A percentile compares a stretch with the other conserved stretches of the same genome.
Conservation (phyloP, 2,797 vertebrate genomes). For the Neopelma chrysocephalum region DNA sequence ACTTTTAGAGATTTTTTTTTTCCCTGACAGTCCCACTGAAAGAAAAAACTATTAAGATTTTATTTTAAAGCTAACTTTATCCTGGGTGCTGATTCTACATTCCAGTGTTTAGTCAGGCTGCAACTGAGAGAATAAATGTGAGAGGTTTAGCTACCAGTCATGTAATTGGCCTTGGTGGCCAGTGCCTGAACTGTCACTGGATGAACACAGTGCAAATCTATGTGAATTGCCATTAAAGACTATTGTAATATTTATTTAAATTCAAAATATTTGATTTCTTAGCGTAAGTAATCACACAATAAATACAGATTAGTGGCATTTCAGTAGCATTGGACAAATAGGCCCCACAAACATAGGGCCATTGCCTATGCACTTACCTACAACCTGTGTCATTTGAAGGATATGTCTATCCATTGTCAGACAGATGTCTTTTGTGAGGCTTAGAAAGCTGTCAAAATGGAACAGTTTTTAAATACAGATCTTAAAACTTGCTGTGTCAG, state of each 20-base stretch:
- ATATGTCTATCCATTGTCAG: neutral
- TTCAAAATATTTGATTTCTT: neutral
- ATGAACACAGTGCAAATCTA: neutral
- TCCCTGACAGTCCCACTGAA: neutral
- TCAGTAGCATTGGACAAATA: neutral
- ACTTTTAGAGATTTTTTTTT: neutral
- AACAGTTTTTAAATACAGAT: neutral
- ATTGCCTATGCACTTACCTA: neutral
- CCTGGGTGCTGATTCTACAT: neutral
- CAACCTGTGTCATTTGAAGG: neutral
- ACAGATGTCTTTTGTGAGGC: neutral
- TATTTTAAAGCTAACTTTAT: neutral
- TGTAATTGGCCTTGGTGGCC: neutral
- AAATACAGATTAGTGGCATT: neutral
- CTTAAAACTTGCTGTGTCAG: neutral
- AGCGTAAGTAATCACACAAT: neutral
- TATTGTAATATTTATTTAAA: neutral
- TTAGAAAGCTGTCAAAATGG: neutral
- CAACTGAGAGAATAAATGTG: neutral
- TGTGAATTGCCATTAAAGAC: neutral
- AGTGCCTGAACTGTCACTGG: neutral
- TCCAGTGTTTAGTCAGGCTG: neutral
- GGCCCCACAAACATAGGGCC: neutral
- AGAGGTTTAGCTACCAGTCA: neutral
- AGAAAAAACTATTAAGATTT: neutral